A percentile compares a stretch with the other conserved stretches of the same genome.
These are phyloP conservation scores for Triplophysa bombifrons DNA, from an alignment of 2,797 vertebrate species.

Conservation along the genomic window DNA sequence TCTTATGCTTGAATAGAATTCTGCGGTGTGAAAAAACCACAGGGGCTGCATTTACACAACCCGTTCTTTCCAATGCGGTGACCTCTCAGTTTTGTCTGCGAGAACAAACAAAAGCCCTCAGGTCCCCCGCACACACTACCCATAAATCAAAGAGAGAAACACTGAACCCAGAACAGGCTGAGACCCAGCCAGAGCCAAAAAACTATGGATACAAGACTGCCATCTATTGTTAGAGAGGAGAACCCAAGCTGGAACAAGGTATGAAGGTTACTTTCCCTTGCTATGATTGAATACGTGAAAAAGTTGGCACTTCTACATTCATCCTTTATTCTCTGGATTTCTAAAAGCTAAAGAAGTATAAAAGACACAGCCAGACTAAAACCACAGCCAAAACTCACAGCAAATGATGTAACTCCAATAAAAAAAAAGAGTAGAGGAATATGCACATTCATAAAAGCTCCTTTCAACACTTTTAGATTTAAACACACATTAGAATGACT, in stretches of 20 bases:
- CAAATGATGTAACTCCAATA: not conserved
- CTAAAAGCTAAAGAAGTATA: slow-evolving; percentile 5
- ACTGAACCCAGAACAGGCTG: slow-evolving; percentile 41
- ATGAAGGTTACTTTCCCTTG: slow-evolving; percentile 32
- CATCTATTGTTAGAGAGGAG: slow-evolving; percentile 46
- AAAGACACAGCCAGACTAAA: slow-evolving; percentile 23
- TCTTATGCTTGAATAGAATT: slow-evolving; percentile 29
- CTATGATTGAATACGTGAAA: slow-evolving; percentile 14
- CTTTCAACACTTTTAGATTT: slow-evolving; percentile 10
- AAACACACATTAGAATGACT: not conserved
- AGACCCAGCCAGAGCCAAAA: not conserved
- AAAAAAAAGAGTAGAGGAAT: not conserved
- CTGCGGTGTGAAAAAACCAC: slow-evolving; percentile 26
- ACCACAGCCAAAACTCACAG: slow-evolving; percentile 4
- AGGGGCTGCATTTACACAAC: slow-evolving; percentile 37
- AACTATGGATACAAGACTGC: slow-evolving; percentile 50
- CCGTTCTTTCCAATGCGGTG: slow-evolving; percentile 27
- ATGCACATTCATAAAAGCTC: not conserved
- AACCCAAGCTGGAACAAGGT: slow-evolving; percentile 13
- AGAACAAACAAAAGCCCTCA: slow-evolving; percentile 46
- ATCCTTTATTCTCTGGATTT: slow-evolving; percentile 2
- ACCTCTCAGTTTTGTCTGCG: slow-evolving; percentile 55
- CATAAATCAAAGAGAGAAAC: slow-evolving; percentile 68
- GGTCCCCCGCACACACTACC: slow-evolving; percentile 53
- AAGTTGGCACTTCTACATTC: slow-evolving; percentile 27